Percentiles rank a stretch among this genome's conserved stretches.
phyloP scores from a whole-genome alignment of 2,113 vertebrate genomes.

The Crocuta crocuta region DNA sequence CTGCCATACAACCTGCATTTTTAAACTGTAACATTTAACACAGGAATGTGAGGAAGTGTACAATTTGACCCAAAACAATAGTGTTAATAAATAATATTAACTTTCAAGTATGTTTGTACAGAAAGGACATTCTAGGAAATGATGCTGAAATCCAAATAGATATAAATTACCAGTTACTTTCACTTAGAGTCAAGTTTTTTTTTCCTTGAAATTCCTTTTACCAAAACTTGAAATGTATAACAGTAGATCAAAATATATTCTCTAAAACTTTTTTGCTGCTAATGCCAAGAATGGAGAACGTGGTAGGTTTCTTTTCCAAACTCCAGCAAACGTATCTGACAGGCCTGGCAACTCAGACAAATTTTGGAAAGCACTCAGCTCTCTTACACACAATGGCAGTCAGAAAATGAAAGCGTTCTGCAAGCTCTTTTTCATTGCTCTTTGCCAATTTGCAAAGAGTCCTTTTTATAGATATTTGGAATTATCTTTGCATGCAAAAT shows the following conservation, averaged over 20 bases:
- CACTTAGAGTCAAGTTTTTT: neutral
- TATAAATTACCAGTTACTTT: neutral
- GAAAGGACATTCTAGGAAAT: neutral
- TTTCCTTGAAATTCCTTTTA: neutral
- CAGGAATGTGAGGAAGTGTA: neutral
- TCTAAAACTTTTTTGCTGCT: neutral
- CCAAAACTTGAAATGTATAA: neutral
- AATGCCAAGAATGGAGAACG: neutral
- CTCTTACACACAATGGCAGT: neutral
- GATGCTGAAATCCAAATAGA: neutral
- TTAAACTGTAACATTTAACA: fast-evolving
- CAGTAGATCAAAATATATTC: neutral
- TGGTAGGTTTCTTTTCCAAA: neutral
- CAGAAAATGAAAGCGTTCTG: neutral
- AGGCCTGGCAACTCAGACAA: neutral
- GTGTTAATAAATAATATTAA: neutral
- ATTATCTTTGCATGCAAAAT: neutral
- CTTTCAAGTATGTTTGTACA: neutral
- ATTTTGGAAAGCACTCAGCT: neutral
- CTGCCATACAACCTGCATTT: neutral
- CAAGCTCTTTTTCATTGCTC: neutral
- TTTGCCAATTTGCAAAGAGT: conserved; percentile 32
- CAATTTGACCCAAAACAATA: neutral
- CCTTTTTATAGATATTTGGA: conserved; percentile 26
- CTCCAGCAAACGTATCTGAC: neutral